phyloP scores from a whole-genome alignment of 2,113 vertebrate genomes.

The Helogale parvula region DNA sequence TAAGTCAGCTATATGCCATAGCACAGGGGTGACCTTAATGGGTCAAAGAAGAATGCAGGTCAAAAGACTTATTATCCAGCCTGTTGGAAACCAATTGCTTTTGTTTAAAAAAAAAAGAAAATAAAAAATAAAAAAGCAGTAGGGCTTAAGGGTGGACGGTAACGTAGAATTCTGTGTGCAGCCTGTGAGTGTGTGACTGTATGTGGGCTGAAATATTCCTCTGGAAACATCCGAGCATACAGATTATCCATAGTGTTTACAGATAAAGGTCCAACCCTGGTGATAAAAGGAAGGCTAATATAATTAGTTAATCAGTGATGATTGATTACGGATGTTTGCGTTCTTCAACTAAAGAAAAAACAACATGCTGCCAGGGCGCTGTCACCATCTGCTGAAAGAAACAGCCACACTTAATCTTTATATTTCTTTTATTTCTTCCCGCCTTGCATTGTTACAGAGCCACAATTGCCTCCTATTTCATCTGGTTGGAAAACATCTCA shows the following conservation, averaged over 20 bases:
- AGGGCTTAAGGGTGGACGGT: constrained; percentile 83
- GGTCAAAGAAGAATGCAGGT: constrained; percentile 95
- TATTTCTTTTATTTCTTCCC: constrained; percentile 73
- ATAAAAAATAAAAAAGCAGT: constrained; percentile 81
- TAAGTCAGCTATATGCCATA: constrained; percentile 90
- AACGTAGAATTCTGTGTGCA: constrained; percentile 82
- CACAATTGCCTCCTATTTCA: constrained; percentile 70
- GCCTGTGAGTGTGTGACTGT: constrained; percentile 67
- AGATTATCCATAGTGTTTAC: constrained; percentile 51
- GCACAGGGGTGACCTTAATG: constrained; percentile 90
- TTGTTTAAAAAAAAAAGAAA: constrained; percentile 89
- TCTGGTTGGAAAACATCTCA: constrained; percentile 74
- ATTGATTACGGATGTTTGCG: constrained; percentile 86
- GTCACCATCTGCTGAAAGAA: constrained; percentile 88
- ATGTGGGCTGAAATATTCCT: constrained; percentile 7
- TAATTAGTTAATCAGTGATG: constrained; percentile 89
- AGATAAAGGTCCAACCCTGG: constrained; percentile 80
- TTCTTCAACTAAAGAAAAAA: constrained; percentile 86
- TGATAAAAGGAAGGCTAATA: constrained; percentile 82
- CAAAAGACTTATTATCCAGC: constrained; percentile 98
- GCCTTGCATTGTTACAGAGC: constrained; percentile 66
- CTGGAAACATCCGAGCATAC: constrained; percentile 67
- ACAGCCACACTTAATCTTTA: constrained; percentile 81
- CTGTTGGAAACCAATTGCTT: constrained; percentile 97
- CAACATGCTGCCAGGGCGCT: constrained; percentile 81